Conservation (phyloP, 2,113 vertebrate species). For the Menura novaehollandiae region DNA sequence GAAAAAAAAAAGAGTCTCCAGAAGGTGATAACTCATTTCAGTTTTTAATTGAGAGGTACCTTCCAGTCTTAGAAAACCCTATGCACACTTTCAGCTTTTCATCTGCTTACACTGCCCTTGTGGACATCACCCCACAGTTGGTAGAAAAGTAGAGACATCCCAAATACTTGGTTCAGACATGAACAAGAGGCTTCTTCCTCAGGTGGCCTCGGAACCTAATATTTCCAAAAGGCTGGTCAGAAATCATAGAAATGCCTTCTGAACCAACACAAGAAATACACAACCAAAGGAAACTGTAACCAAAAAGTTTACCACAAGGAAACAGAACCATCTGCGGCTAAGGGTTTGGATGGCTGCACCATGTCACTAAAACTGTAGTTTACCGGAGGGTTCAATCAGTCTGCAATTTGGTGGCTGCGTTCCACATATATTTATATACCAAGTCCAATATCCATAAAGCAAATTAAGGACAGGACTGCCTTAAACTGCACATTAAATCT, state of each 20-base stretch:
- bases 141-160: background rate
- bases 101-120: background rate
- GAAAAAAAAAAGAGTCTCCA: background rate
- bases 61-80: background rate
- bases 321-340: background rate
- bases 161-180: background rate
- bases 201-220: background rate
- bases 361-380: background rate
- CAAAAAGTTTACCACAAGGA: background rate
- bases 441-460: background rate
- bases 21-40: background rate
- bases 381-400: background rate
- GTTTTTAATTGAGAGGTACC: background rate
- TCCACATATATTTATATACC: background rate
- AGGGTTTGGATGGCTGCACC: background rate
- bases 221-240: background rate
- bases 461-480: background rate
- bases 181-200: background rate
- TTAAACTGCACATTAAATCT: background rate
- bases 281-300: background rate
- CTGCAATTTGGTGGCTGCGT: background rate
- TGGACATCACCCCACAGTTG: background rate
- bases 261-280: background rate
- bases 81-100: background rate
- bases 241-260: background rate